A percentile compares a stretch with the other conserved stretches of the same genome.
Evolutionary conservation across 2,888 invertebrate species (phyloP).

Genomic region (Aleiodes leptofemur): DNA sequence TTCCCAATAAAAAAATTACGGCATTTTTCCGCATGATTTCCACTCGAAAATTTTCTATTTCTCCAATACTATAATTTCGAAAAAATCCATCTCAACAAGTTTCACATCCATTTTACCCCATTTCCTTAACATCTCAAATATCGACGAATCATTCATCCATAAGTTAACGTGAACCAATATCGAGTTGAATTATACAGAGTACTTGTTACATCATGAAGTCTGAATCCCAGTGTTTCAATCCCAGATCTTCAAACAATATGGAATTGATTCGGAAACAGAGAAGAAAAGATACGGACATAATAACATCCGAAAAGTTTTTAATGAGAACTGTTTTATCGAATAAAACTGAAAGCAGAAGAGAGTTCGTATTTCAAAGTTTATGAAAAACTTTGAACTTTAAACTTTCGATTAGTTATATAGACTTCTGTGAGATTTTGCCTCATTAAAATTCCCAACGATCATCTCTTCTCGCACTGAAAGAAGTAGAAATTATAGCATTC

Average conservation of each 20-base stretch:
- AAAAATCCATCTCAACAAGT: no score
- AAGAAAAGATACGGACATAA: background rate
- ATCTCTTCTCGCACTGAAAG: background rate
- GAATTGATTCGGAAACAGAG: conserved; percentile 14
- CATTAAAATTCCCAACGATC: conserved; percentile 31
- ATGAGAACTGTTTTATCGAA: conserved; percentile 52
- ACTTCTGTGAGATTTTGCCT: background rate
- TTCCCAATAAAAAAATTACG: no score
- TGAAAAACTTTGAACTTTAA: conserved; percentile 40
- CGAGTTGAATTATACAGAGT: no score
- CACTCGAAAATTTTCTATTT: no score
- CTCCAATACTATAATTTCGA: no score
- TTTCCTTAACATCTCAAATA: no score
- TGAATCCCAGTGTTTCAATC: background rate
- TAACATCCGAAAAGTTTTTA: conserved; percentile 48
- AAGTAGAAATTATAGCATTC: background rate
- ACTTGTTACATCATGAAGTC: background rate
- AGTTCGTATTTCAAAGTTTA: conserved; percentile 35
- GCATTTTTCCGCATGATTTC: no score
- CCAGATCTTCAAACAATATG: background rate
- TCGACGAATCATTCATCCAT: no score
- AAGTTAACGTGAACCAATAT: no score
- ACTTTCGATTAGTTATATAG: conserved; percentile 33
- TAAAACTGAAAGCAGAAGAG: conserved; percentile 49
- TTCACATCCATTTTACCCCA: no score